A percentile compares a stretch with the other conserved stretches of the same genome.
Evolutionary conservation across 2,888 invertebrate species (phyloP).

Genomic region (Trimorus sp.): DNA sequence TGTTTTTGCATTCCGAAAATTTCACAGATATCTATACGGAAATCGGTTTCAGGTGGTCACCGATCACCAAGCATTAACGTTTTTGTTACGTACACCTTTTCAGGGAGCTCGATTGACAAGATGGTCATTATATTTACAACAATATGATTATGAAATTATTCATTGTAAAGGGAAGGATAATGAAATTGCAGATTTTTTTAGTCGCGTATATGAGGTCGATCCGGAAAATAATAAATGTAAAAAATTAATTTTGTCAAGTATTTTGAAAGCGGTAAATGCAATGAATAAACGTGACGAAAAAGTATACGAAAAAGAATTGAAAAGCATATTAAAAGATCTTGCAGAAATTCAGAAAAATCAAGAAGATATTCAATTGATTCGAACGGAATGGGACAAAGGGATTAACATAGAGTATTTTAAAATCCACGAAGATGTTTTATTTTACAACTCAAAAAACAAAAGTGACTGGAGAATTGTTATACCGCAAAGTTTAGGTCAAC

Average conservation of each 20-base stretch:
- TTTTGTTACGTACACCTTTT: constrained; percentile 17
- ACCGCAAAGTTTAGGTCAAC: not conserved
- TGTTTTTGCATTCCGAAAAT: constrained; percentile 9
- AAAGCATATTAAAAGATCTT: constrained; percentile 9
- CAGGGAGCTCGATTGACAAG: constrained; percentile 17
- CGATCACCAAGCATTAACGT: constrained; percentile 32
- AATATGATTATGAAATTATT: constrained; percentile 21
- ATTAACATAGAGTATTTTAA: not conserved
- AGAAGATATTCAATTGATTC: constrained; percentile 1
- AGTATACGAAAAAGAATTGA: constrained; percentile 2
- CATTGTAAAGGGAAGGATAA: constrained; percentile 31
- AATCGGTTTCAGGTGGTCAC: constrained; percentile 2
- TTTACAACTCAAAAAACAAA: not conserved
- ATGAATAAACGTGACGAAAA: not conserved
- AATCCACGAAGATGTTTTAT: not conserved
- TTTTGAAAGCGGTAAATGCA: not conserved
- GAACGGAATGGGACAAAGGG: not conserved
- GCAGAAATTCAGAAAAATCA: not conserved
- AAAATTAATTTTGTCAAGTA: not conserved
- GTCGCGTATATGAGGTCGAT: constrained; percentile 17
- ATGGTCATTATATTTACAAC: constrained; percentile 24
- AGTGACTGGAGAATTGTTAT: constrained; percentile 3
- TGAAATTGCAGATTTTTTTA: constrained; percentile 27
- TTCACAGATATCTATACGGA: constrained; percentile 13
- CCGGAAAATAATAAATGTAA: not conserved